Conservation (phyloP, 2,797 vertebrate genomes). For the Poeciliopsis paucimaculata region DNA sequence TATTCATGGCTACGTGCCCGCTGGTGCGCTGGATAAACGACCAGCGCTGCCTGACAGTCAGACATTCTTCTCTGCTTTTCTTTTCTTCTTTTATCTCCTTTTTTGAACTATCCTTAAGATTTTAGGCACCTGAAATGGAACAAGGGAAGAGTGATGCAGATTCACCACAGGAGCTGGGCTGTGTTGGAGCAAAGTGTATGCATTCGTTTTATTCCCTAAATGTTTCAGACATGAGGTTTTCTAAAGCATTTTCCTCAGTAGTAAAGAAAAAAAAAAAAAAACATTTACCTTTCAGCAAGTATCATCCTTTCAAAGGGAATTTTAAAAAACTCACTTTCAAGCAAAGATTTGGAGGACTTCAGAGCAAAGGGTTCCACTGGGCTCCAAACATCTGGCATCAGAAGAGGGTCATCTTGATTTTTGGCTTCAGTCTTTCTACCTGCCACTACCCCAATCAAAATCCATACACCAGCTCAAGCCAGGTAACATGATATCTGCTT, state of each 20-base stretch:
- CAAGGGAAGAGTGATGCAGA: conserved; percentile 26
- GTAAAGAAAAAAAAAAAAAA: conserved; percentile 24
- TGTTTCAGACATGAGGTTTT: conserved; percentile 47
- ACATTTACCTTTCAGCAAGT: conserved; percentile 25
- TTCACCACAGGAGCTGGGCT: conserved; percentile 34
- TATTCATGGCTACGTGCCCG: conserved; percentile 65
- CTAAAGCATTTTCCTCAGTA: conserved; percentile 29
- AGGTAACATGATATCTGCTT: background rate
- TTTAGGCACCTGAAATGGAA: conserved; percentile 53
- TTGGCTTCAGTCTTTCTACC: background rate
- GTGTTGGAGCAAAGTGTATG: conserved; percentile 17
- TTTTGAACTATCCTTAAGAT: conserved; percentile 38
- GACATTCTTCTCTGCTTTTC: conserved; percentile 40
- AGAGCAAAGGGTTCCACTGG: too few species aligned
- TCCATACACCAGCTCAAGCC: background rate
- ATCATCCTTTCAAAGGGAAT: background rate
- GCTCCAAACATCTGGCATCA: background rate
- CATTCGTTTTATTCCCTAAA: conserved; percentile 42
- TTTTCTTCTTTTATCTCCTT: conserved; percentile 7
- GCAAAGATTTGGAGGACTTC: background rate
- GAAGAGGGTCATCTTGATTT: background rate
- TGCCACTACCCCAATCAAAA: background rate
- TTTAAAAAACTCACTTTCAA: too few species aligned
- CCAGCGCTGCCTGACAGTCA: conserved; percentile 58
- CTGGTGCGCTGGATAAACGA: conserved; percentile 66